Evolutionary conservation across 2,797 vertebrate genomes (phyloP).

Genomic region (Xerus rutilus): DNA sequence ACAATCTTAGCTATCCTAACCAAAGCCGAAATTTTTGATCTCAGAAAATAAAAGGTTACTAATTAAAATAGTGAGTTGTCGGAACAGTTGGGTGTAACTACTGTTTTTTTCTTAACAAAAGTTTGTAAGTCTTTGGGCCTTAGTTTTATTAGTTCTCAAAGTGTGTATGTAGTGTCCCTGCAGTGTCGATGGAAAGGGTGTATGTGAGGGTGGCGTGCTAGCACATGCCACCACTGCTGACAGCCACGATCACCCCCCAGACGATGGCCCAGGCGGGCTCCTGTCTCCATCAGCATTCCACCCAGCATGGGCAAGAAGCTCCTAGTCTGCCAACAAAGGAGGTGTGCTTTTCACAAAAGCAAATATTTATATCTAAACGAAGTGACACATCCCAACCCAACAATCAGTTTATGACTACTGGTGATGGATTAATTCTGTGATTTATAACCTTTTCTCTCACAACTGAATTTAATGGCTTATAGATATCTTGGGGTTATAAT

Average conservation of each 20-base stretch:
- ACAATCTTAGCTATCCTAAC: not conserved
- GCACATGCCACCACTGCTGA: not conserved
- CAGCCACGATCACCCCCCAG: too few species aligned
- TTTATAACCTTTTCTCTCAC: not conserved
- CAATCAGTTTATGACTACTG: not conserved
- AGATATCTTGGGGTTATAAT: not conserved
- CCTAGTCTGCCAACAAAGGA: not conserved
- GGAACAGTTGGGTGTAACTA: not conserved
- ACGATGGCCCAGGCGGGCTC: accelerated
- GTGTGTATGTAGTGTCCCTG: too few species aligned
- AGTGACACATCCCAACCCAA: not conserved
- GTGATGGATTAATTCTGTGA: not conserved
- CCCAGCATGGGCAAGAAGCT: too few species aligned
- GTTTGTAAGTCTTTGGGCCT: not conserved
- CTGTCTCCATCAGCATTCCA: too few species aligned
- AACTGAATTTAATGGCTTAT: not conserved
- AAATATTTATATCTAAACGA: not conserved
- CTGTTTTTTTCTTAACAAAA: not conserved
- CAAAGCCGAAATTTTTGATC: not conserved
- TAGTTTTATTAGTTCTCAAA: not conserved
- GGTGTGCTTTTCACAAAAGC: not conserved
- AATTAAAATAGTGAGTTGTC: not conserved
- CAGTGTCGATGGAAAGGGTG: not conserved
- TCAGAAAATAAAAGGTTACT: not conserved
- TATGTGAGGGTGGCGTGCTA: not conserved